Conservation (phyloP, 2,888 invertebrate genomes). For the Petrolisthes manimaculis region DNA sequence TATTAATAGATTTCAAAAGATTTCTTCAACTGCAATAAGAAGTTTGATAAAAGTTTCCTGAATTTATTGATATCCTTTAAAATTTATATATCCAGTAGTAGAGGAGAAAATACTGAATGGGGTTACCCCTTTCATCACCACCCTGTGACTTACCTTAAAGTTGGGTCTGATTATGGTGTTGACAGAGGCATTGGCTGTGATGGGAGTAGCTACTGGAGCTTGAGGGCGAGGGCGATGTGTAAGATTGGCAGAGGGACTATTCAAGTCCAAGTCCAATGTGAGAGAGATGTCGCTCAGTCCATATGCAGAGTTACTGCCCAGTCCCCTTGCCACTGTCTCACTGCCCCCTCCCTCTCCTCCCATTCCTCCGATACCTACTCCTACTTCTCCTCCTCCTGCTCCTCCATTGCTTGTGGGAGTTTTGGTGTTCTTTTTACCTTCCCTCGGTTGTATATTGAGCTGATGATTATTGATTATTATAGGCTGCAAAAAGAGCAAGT, state of each 20-base stretch:
- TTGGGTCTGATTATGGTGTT: slow-evolving; percentile 51
- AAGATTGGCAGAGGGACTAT: slow-evolving; percentile 9
- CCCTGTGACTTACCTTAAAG: slow-evolving; percentile 51
- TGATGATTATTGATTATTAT: slow-evolving; percentile 49
- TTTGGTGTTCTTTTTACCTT: slow-evolving; percentile 42
- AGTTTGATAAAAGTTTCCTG: too few species aligned
- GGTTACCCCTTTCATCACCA: neutral
- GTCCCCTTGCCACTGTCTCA: neutral
- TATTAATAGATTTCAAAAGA: neutral
- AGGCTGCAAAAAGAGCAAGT: slow-evolving; percentile 54
- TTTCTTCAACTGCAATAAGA: too few species aligned
- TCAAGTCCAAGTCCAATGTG: slow-evolving; percentile 30
- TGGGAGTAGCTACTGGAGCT: slow-evolving; percentile 30
- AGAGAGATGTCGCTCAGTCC: slow-evolving; percentile 44
- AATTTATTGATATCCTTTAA: too few species aligned
- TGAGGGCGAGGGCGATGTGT: slow-evolving; percentile 6
- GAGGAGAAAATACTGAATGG: too few species aligned
- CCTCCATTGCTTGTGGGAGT: slow-evolving; percentile 26
- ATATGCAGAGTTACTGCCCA: slow-evolving; percentile 29
- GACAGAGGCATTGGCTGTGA: slow-evolving; percentile 29
- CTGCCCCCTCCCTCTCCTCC: slow-evolving; percentile 16
- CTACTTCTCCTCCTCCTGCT: neutral
- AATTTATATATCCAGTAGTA: too few species aligned
- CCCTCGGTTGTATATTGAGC: slow-evolving; percentile 54
- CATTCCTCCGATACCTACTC: slow-evolving; percentile 1